Percentiles rank a stretch among this genome's conserved stretches.
Conservation (phyloP, 1,140 invertebrate genomes). For the Hyles euphorbiae region DNA sequence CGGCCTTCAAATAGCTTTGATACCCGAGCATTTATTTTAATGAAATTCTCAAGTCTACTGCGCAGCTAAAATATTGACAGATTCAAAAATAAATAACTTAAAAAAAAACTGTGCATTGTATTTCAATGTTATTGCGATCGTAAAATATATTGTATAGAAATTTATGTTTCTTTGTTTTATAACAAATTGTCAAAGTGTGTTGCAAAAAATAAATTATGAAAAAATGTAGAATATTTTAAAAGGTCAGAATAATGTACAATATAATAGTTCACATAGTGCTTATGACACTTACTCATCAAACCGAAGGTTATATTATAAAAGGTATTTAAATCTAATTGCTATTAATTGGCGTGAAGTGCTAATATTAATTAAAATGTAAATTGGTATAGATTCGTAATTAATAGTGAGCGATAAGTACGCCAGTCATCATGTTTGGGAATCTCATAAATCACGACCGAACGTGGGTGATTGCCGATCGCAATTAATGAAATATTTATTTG, state of each 20-base stretch:
- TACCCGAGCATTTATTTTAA: conserved; percentile 17
- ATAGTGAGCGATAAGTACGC: too few relatives aligned
- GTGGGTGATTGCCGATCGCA: too few relatives aligned
- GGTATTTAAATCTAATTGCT: background rate
- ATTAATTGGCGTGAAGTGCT: too few relatives aligned
- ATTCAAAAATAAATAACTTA: background rate
- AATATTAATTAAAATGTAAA: too few relatives aligned
- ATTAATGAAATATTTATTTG: too few relatives aligned
- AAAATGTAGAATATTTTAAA: background rate
- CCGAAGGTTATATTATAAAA: conserved; percentile 4
- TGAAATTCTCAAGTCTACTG: conserved; percentile 8
- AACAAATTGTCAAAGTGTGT: background rate
- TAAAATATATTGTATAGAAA: conserved; percentile 1
- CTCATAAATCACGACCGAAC: too few relatives aligned
- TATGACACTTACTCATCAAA: background rate
- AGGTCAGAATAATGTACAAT: background rate
- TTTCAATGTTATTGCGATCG: too few relatives aligned
- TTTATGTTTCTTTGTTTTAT: background rate
- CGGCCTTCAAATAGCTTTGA: conserved; percentile 20
- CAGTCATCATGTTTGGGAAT: too few relatives aligned
- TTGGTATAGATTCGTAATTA: too few relatives aligned
- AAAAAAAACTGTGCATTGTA: too few relatives aligned
- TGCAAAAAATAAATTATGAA: background rate
- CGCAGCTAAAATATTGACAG: background rate
- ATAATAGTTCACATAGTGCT: background rate